Evolutionary conservation across 37 sponge, comb jelly and placozoan species (phyloP), one percentile per base, ranked within the genome.

Genomic region (Aplysina aerophoba): DNA sequence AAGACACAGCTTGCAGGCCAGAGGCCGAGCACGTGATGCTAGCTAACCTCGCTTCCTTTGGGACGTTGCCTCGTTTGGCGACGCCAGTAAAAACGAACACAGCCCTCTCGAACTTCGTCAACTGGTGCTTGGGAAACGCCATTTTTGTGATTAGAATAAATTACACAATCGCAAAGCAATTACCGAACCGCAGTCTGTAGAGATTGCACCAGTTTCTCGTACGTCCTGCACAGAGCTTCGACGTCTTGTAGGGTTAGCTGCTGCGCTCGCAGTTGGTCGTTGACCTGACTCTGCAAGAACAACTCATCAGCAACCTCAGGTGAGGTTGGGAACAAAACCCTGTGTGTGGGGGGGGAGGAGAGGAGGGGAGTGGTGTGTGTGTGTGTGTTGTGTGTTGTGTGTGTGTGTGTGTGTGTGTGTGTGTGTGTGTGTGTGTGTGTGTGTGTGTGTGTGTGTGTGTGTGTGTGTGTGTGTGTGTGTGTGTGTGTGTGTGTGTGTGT

Each of bases 161-260:
- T 44, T 8, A 44, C 3, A 44, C 50, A 44, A 44, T 44, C 50
- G 33, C n/a, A 62, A 27, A 34, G 30, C 6, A 69, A 34, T 31
- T 31, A 44, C 8, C 8, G 50, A 44, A 44, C 8, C 8, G 50
- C 50, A 44, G 3, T 44, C 8, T 44, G 50, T 8, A 11, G 50
- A 11, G 50, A 63, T 5, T 63, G 65, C 11, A 30, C 4, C 56
- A 83, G 12, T 68, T 84, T 21, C 28, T 16, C 30, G 33, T 84
- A 84, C 15, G 85, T 66, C 19, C 22, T 39, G 28, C 80, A 82
- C 4, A 94, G 83, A 24, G 56, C 30, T 35, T 55, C 83, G 58
- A 90, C 77, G 37, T 94, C 75, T 56, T 91, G 88, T 56, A 91
- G 54, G 28, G 86, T 81, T 33, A 94, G 83, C 59, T 91, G 82